A percentile compares a stretch with the other conserved stretches of the same genome.
phyloP scores from a whole-genome alignment of 2,797 vertebrate genomes.

The Novumbra hubbsi region DNA sequence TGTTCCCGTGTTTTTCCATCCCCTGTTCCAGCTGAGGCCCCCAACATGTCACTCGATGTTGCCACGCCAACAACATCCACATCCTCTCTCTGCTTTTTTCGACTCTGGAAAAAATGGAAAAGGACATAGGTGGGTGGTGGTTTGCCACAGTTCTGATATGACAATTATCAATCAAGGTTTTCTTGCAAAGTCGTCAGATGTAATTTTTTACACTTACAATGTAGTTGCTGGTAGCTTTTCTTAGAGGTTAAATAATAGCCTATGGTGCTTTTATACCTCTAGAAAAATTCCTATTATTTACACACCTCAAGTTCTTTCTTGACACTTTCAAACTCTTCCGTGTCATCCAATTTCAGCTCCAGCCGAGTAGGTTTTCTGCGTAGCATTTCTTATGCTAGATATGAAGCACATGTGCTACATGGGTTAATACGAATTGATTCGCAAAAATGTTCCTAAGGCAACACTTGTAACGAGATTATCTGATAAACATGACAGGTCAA shows the following conservation, averaged over 20 bases:
- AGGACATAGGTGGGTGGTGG: neutral
- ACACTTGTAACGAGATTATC: neutral
- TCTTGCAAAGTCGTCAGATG: neutral
- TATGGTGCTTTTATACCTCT: neutral
- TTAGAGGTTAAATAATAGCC: too few relatives aligned
- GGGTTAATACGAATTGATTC: neutral
- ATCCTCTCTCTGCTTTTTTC: slow-evolving; percentile 90
- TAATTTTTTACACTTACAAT: neutral
- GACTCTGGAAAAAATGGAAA: slow-evolving; percentile 66
- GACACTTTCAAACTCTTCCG: slow-evolving; percentile 91
- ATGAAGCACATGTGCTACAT: neutral
- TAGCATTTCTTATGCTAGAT: slow-evolving; percentile 72
- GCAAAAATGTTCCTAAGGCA: neutral
- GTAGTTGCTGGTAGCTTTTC: neutral
- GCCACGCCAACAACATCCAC: slow-evolving; percentile 75
- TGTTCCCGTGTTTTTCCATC: slow-evolving; percentile 85
- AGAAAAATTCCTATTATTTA: neutral
- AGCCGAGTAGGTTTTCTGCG: slow-evolving; percentile 91
- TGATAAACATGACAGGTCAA: neutral
- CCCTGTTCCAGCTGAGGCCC: slow-evolving; percentile 67
- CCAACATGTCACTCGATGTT: slow-evolving; percentile 71
- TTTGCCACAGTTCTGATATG: neutral
- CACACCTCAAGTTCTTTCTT: slow-evolving; percentile 92
- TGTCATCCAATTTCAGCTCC: slow-evolving; percentile 93
- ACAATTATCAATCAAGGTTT: neutral